Base-by-base conservation (phyloP, 2,797 vertebrate genomes). In the Petrocephalus sullivani region DNA sequence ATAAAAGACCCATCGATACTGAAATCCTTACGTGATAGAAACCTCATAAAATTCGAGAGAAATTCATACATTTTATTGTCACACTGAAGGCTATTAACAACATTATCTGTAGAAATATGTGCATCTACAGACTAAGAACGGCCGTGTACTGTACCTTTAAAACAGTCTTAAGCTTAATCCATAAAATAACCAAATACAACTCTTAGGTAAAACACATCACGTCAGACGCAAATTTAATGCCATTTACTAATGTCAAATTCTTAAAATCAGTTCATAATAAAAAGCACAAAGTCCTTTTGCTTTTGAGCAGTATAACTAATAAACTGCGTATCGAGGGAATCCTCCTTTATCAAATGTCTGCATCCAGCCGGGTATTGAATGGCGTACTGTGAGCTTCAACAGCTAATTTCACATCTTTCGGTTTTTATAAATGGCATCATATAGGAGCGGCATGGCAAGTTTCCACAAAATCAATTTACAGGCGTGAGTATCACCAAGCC, bases 401-500 rank as follows among this genome's bases (percentile, higher is more conserved):
- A 54, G 14, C 21, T 83, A 51, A 83, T 83, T 23, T 51, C 21
- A 83, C 21, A 83, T 28, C 81, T 54, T 83, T 83, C 49, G 0
- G 21, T 28, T 83, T 49, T 83, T 28, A 51, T 51, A 83, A 54
- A 28, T 83, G 81, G 81, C 41, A 78, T 41, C 71, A 78, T 78
- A 49, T 78, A 46, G 3, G 46, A 23, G 46, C 46, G 16, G 81
- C 53, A 4, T 21, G 9, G 21, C 46, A 54, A 28, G 81, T 8
- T 3, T 51, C 81, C 81, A 28, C 51, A 54, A 83, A 83, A 83
- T 83, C 81, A 28, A 83, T 83, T 78, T 78, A 78, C 71, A 46
- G 71, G 19, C 14, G 37, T 46, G 71, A 46, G 37, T 46, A 78
- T 78, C 41, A n/a, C 2, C 71, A 78, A n/a, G 37, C 71, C 41